Evolutionary conservation across 2,888 invertebrate species (phyloP).

Genomic region (Tiphia femorata): DNA sequence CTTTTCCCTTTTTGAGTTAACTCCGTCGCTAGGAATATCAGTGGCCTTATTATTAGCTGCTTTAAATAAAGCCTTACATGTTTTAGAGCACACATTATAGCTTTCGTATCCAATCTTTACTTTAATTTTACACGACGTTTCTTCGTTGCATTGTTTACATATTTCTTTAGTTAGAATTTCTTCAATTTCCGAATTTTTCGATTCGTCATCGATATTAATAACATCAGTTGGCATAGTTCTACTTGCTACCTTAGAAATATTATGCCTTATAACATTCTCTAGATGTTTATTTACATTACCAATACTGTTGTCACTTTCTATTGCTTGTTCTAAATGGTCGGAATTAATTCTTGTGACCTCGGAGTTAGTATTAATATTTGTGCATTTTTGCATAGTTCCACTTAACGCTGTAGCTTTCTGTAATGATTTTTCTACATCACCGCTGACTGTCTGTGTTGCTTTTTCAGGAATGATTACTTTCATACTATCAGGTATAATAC

Average conservation of each 20-base stretch:
- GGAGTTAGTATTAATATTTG: conserved; percentile 4
- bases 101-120: conserved; percentile 70
- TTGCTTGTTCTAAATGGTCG: conserved; percentile 19
- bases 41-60: conserved; percentile 59
- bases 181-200: conserved; percentile 58
- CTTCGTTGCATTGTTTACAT: conserved; percentile 63
- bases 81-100: conserved; percentile 62
- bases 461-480: conserved; percentile 52
- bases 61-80: conserved; percentile 58
- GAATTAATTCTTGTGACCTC: conserved; percentile 8
- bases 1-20: conserved; percentile 64
- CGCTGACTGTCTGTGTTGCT: conserved; percentile 23
- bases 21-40: conserved; percentile 64
- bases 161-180: conserved; percentile 54
- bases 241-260: conserved; percentile 14
- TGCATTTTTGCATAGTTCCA: conserved; percentile 8
- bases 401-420: conserved; percentile 11
- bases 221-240: conserved; percentile 40
- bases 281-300: background rate
- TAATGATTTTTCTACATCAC: conserved; percentile 33
- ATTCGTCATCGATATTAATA: conserved; percentile 71
- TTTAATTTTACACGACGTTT: conserved; percentile 58
- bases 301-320: conserved; percentile 27
- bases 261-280: conserved; percentile 12
- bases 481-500: conserved; percentile 67